These are phyloP conservation scores for Falcunculus frontatus DNA, from an alignment of 2,113 vertebrate species.

Conservation along the genomic window DNA sequence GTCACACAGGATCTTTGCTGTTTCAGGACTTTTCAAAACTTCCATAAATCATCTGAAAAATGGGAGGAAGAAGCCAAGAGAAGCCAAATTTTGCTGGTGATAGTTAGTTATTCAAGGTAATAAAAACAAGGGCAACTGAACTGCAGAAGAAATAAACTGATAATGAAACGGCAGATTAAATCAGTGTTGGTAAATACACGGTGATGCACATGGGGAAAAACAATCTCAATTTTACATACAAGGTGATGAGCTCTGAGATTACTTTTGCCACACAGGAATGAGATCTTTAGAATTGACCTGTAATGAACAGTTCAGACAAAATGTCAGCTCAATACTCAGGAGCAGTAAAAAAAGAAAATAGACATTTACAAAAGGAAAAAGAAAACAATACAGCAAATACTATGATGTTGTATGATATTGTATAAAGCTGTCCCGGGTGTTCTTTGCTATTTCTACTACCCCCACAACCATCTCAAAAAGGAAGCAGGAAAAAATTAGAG, in stretches of 20 bases:
- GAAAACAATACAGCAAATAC: background rate
- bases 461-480: background rate
- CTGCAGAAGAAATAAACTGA: background rate
- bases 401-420: background rate
- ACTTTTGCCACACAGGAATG: background rate
- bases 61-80: background rate
- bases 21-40: background rate
- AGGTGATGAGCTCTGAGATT: constrained; percentile 13
- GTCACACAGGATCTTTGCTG: background rate
- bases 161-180: constrained; percentile 27
- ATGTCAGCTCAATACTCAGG: background rate
- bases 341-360: background rate
- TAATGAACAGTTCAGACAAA: constrained; percentile 22
- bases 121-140: background rate
- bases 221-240: background rate
- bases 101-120: background rate
- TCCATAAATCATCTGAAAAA: background rate
- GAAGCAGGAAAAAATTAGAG: background rate
- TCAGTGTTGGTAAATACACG: background rate
- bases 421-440: background rate
- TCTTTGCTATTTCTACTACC: background rate
- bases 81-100: background rate
- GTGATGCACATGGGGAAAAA: background rate
- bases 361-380: background rate
- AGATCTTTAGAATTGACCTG: background rate